Evolutionary conservation across 2,797 vertebrate species (phyloP), one percentile per base, ranked within the genome.

Genomic region (Rhyacichthys aspro): DNA sequence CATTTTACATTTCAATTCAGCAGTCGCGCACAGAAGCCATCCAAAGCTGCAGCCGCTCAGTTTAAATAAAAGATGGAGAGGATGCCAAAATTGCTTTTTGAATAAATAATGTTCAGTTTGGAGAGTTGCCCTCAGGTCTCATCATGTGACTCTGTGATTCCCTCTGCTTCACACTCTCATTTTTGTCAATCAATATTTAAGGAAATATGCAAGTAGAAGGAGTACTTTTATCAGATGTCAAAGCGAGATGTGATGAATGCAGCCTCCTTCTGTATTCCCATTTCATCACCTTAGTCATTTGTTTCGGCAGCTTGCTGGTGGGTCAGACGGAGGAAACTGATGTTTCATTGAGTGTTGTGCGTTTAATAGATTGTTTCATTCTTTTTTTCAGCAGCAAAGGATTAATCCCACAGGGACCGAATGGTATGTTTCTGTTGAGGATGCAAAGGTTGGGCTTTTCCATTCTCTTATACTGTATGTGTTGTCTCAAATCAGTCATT

Each of bases 71-170:
- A 73, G 11, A 76, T 83, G 59, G 48, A 52, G 43, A 36, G 11
- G 45, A 72, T 60, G 66, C 32, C 37, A 58, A 33, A 70, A 69
- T 63, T 53, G 47, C 56, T 28, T 59, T 28, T 41, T 82, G 49
- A 76, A 81, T 82, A 72, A 82, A 74, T 67, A 7, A 74, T 82
- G 69, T 15, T 42, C 28, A 28, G n/a, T 32, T 45, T 0, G 38
- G 33, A 63, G 50, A 39, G 1, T 55, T 1, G 15, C 59, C 60
- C 16, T 11, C 1, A 52, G 39, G 34, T 63, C 60, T 59, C 43
- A 57, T 55, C 8, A 0, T 33, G 48, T 61, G 63, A 58, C 38
- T 59, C 12, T 0, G 11, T 14, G 36, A 56, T 63, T 62, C 19
- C 9, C 41, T 53, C 1, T 48, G 46, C 46, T 48, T 8, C 46